Evolutionary conservation across 2,888 invertebrate genomes (phyloP), one percentile per base, ranked within the genome.

Genomic region (Meteorus cinctellus): DNA sequence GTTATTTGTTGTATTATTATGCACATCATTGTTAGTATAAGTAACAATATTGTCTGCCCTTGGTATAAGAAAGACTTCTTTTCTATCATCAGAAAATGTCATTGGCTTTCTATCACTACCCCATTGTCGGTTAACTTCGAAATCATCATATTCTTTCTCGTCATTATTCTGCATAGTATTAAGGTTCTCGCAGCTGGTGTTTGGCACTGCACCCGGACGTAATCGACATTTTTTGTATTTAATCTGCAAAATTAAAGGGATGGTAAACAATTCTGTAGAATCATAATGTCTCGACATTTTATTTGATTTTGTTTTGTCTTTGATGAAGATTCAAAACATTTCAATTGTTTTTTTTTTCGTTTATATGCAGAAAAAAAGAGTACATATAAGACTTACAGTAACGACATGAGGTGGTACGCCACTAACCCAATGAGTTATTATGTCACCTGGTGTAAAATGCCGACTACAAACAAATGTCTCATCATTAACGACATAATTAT

Each of bases 361-460:
- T 12, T 1, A 41, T 12, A 12, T 12, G 6, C 41, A 41, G 12
- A 41, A 41, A 41, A 41, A 12, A 41, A 12, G 6, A 59, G 41
- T n/a, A 63, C n/a, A 8, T 55, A 36, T 24, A 73, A 1, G 24
- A 83, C 85, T 83, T 82, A 87, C 88, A 16, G 86, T 85, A 66
- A 89, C 84, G 62, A 88, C 88, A 76, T 88, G 86, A 1, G 89
- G 89, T 27, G 89, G 89, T 16, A 87, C 84, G 19, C 89, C 89
- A 73, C 89, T 89, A 48, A 86, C 83, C 89, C 88, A 89, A 65
- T 89, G 88, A 1, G 88, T 88, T 63, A 89, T 87, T 45, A 89
- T 86, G 80, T 89, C 89, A 36, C 83, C 79, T 45, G 84, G 83
- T 36, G 83, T 80, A 79, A 89, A 89, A 77, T 89, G 88, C 80